Percentiles rank a stretch among this genome's conserved stretches.
phyloP scores from a whole-genome alignment of 2,113 vertebrate species.

The Patagioenas fasciata region DNA sequence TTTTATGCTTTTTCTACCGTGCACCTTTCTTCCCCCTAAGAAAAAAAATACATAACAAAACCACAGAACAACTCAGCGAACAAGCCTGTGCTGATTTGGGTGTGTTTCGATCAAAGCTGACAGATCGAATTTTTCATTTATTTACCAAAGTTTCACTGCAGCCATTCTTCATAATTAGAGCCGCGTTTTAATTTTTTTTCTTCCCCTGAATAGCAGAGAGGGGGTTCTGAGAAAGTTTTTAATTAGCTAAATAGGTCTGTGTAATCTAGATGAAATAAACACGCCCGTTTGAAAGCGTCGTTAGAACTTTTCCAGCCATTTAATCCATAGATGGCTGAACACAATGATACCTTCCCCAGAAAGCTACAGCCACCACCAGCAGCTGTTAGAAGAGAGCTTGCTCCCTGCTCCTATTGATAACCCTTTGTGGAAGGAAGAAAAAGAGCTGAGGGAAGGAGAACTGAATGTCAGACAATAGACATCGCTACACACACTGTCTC shows the following conservation, averaged over 20 bases:
- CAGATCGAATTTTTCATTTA: conserved; percentile 26
- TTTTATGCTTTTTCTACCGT: conserved; percentile 23
- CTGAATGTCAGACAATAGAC: conserved; percentile 85
- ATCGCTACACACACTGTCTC: conserved; percentile 78
- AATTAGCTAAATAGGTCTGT: conserved; percentile 66
- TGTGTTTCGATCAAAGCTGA: conserved; percentile 1
- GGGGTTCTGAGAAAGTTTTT: conserved; percentile 57
- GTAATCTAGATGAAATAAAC: conserved; percentile 71
- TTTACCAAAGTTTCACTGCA: conserved; percentile 44
- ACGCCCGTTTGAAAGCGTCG: conserved; percentile 69
- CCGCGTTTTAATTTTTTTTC: conserved; percentile 17
- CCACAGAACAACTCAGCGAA: not conserved
- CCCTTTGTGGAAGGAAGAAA: conserved; percentile 80
- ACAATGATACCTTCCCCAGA: conserved; percentile 70
- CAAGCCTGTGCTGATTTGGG: not conserved
- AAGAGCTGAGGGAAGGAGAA: conserved; percentile 78
- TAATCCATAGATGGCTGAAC: conserved; percentile 65
- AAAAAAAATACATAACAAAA: not conserved
- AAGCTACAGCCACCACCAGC: conserved; percentile 70
- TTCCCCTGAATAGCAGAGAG: conserved; percentile 36
- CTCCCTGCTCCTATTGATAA: conserved; percentile 81
- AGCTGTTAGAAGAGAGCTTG: conserved; percentile 76
- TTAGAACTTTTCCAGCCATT: conserved; percentile 75
- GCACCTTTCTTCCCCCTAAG: not conserved
- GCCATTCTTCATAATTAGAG: conserved; percentile 43